A percentile compares a stretch with the other conserved stretches of the same genome.
phyloP scores from a whole-genome alignment of 2,888 invertebrate genomes.

The Odontocerum albicorne region DNA sequence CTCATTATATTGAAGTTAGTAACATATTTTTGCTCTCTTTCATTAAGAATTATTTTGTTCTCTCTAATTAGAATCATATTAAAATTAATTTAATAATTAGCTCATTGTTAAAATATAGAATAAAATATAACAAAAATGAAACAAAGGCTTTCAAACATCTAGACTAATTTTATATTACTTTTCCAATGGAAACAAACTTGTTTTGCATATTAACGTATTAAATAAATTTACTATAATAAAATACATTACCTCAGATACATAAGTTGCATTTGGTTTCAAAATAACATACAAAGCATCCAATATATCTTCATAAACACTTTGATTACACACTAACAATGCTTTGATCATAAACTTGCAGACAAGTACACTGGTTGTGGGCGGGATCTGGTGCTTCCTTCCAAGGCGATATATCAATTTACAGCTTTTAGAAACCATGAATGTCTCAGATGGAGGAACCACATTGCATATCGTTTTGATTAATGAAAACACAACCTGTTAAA shows the following conservation, averaged over 20 bases:
- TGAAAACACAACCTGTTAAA: conserved; percentile 29
- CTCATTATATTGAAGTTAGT: too few relatives aligned
- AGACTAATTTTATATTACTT: too few relatives aligned
- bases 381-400: conserved; percentile 43
- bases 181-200: too few relatives aligned
- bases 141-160: too few relatives aligned
- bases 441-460: conserved; percentile 45
- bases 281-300: conserved; percentile 46
- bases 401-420: conserved; percentile 46
- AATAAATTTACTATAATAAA: too few relatives aligned
- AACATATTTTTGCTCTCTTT: too few relatives aligned
- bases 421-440: conserved; percentile 45
- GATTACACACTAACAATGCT: conserved; percentile 41
- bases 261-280: conserved; percentile 41
- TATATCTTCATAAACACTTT: conserved; percentile 42
- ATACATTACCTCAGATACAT: conserved; percentile 29
- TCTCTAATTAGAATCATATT: too few relatives aligned
- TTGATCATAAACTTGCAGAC: conserved; percentile 45
- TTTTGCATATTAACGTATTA: too few relatives aligned
- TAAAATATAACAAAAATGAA: too few relatives aligned
- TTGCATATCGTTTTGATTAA: conserved; percentile 45
- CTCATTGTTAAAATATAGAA: neutral
- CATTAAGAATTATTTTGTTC: too few relatives aligned
- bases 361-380: conserved; percentile 44
- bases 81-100: too few relatives aligned